Percentiles rank a stretch among this genome's conserved stretches.
Conservation (phyloP, 2,113 vertebrate genomes). For the Podilymbus podiceps region DNA sequence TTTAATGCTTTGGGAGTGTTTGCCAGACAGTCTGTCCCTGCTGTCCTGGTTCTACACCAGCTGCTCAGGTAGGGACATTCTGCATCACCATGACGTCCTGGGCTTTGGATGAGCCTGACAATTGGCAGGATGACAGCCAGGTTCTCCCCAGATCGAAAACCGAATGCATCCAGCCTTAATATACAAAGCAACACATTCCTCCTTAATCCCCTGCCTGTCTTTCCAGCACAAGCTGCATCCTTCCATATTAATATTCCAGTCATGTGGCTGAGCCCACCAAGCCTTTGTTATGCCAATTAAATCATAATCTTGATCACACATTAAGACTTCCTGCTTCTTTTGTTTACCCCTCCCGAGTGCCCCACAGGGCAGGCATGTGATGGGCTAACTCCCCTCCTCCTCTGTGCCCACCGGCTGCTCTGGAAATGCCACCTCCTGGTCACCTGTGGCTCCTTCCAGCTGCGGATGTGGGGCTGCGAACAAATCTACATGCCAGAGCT, state of each 20-base stretch:
- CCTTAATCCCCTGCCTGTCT: not conserved
- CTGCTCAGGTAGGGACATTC: not conserved
- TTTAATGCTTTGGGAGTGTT: not conserved
- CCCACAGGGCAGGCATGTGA: rapidly evolving
- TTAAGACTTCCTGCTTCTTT: not conserved
- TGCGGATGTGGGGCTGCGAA: not conserved
- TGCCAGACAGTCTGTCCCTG: not conserved
- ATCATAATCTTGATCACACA: constrained; percentile 13
- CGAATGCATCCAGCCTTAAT: not conserved
- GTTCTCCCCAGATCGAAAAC: not conserved
- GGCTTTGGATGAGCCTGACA: not conserved
- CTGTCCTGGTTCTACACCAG: not conserved
- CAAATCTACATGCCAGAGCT: rapidly evolving
- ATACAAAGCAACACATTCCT: not conserved
- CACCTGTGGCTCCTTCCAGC: not conserved
- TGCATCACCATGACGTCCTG: rapidly evolving
- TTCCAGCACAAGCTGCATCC: not conserved
- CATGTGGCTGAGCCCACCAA: constrained; percentile 1
- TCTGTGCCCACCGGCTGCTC: not conserved
- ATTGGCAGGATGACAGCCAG: not conserved
- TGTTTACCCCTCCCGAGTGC: not conserved
- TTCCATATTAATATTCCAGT: constrained; percentile 37
- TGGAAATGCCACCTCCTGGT: rapidly evolving
- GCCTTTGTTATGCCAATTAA: constrained; percentile 45
- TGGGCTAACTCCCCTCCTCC: not conserved